Percentiles rank a stretch among this genome's conserved stretches.
phyloP scores from a whole-genome alignment of 2,797 vertebrate genomes.

The Hypotaenidia philippensis region DNA sequence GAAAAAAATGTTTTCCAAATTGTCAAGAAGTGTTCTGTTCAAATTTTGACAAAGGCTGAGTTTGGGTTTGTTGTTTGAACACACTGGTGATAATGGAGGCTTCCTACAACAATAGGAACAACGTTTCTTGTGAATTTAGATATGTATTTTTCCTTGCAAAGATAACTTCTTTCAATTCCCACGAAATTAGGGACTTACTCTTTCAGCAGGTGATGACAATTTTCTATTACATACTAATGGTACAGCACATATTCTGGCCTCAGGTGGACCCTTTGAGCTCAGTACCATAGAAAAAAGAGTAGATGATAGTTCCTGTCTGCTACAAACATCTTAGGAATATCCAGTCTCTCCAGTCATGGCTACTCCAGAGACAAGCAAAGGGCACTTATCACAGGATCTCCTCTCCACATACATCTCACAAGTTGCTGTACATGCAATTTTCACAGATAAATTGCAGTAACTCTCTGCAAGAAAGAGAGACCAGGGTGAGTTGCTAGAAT shows the following conservation, averaged over 20 bases:
- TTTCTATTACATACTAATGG: not conserved
- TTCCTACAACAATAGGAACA: not conserved
- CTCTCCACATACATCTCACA: not conserved
- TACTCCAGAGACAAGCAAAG: not conserved
- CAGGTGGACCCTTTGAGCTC: not conserved
- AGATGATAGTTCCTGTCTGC: not conserved
- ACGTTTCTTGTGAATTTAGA: not conserved
- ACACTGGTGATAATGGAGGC: accelerated
- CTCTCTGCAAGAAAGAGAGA: not conserved
- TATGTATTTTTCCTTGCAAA: not conserved
- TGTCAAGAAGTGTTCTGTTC: not conserved
- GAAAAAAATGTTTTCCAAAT: not conserved
- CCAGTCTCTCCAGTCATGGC: not conserved
- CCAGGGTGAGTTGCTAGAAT: not conserved
- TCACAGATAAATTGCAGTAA: not conserved
- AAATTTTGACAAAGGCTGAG: not conserved
- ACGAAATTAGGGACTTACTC: not conserved
- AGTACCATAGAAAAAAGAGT: not conserved
- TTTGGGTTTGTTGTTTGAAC: not conserved
- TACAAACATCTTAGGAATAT: not conserved
- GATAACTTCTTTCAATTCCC: not conserved
- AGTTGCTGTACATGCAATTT: not conserved
- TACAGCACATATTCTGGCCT: not conserved
- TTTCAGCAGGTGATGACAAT: not conserved
- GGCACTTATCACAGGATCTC: not conserved